phyloP scores from a whole-genome alignment of 1,140 invertebrate genomes.

The Drosophila biarmipes region DNA sequence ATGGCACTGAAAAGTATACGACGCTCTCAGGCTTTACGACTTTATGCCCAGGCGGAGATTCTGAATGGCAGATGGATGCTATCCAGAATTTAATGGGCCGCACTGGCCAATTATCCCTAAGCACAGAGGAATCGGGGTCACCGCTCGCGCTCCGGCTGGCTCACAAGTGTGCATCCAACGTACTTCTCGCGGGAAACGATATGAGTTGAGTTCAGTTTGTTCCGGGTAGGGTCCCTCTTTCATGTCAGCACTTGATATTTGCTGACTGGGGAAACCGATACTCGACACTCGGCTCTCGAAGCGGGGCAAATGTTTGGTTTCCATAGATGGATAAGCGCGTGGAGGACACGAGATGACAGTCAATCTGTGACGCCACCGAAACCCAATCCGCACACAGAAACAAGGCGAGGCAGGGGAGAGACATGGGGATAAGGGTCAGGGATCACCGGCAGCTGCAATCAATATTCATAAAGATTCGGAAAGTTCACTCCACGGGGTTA shows the following conservation, averaged over 20 bases:
- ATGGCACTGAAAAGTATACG: slow-evolving; percentile 66
- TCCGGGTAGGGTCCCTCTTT: slow-evolving; percentile 18
- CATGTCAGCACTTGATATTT: slow-evolving; percentile 28
- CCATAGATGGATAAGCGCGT: slow-evolving; percentile 20
- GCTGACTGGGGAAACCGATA: slow-evolving; percentile 51
- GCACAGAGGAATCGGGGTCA: slow-evolving; percentile 38
- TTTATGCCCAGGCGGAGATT: slow-evolving; percentile 14
- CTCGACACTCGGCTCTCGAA: slow-evolving; percentile 31
- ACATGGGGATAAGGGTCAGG: slow-evolving; percentile 5
- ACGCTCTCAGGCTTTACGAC: slow-evolving; percentile 39
- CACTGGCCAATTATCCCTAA: slow-evolving; percentile 59
- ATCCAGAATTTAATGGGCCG: slow-evolving; percentile 68
- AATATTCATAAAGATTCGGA: slow-evolving; percentile 50
- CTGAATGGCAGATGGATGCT: slow-evolving; percentile 8
- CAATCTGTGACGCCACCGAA: slow-evolving; percentile 26
- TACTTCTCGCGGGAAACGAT: slow-evolving; percentile 14
- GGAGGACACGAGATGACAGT: neutral
- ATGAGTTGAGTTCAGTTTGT: slow-evolving; percentile 25
- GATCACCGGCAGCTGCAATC: slow-evolving; percentile 43
- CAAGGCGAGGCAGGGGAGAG: neutral
- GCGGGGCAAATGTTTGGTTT: slow-evolving; percentile 49
- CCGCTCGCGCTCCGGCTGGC: slow-evolving; percentile 28
- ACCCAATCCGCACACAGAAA: slow-evolving; percentile 30
- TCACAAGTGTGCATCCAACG: slow-evolving; percentile 11
- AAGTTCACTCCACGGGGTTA: slow-evolving; percentile 33